phyloP scores from a whole-genome alignment of 2,113 vertebrate genomes.

The Laticauda laticaudata region DNA sequence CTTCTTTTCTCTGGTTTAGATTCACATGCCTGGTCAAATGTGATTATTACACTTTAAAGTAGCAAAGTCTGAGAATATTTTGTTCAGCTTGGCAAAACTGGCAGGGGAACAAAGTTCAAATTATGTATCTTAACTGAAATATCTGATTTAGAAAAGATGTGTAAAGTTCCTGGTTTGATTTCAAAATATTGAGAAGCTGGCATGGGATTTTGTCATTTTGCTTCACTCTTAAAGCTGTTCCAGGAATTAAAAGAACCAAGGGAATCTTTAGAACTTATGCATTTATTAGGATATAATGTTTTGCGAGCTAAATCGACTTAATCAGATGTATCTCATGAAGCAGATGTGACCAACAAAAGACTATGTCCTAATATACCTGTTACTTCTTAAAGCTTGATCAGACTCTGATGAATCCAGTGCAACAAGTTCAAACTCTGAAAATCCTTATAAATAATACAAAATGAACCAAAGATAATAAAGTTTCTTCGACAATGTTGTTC shows the following conservation, averaged over 20 bases:
- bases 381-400: neutral
- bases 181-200: neutral
- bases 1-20: neutral
- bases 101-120: neutral
- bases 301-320: neutral
- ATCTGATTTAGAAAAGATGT: neutral
- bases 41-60: constrained; percentile 12
- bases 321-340: neutral
- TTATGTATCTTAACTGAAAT: neutral
- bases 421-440: neutral
- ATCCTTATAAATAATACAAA: neutral
- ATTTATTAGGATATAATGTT: neutral
- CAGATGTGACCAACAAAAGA: neutral
- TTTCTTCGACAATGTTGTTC: neutral
- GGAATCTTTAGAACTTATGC: neutral
- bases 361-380: neutral
- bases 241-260: neutral
- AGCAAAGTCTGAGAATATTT: constrained; percentile 22
- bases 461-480: neutral
- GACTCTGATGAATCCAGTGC: neutral
- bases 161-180: neutral
- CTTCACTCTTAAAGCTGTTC: neutral
- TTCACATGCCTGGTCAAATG: constrained; percentile 9
- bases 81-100: neutral
- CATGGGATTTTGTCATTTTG: neutral